Base-by-base conservation (phyloP, 2,797 vertebrate species). In the Sylvilagus floridanus region DNA sequence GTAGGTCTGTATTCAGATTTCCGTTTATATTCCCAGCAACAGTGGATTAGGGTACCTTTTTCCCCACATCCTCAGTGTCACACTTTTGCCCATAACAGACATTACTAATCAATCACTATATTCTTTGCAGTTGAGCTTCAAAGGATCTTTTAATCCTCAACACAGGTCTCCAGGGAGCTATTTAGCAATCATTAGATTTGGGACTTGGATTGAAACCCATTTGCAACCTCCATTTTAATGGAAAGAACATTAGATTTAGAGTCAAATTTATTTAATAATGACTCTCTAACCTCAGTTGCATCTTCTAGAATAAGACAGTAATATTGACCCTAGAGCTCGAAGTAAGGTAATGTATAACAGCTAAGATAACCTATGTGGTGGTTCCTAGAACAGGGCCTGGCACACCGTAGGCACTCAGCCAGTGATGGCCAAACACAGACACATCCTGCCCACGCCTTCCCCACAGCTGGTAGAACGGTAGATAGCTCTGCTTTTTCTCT, bases 201-300 rank as follows among this genome's bases (percentile, higher is more conserved):
- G 62, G 92, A 79, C 32, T 92, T 88, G 68, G 32, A 79, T 62
- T 10, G 30, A 94, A 95, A 77, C 32, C 28, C 42, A 83, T 37
- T 42, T 92, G 3, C 52, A 19, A 30, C 42, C 68, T 78, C 37
- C 81, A 28, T 9, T 90, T 93, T 88, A 37, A 63, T 68, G 12
- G 32, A 77, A 72, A 77, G 10, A 82, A 71, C 6, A 22, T 66
- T 82, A 52, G 8, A 2, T 35, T 95, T 81, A 84, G 13, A 65
- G 52, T 89, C 30, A 87, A 90, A 93, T 63, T 93, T 26, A 35
- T 96, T 76, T 92, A 50, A 63, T 81, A 69, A 50, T 79, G 47
- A 88, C 37, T 63, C 21, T 65, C 28, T 60, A 77, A 60, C 14
- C 21, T 94, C 24, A 26, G 30, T 79, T 85, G 93, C 9, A n/a